phyloP scores from a whole-genome alignment of 2,888 invertebrate genomes.

The Ophioninae sp. region DNA sequence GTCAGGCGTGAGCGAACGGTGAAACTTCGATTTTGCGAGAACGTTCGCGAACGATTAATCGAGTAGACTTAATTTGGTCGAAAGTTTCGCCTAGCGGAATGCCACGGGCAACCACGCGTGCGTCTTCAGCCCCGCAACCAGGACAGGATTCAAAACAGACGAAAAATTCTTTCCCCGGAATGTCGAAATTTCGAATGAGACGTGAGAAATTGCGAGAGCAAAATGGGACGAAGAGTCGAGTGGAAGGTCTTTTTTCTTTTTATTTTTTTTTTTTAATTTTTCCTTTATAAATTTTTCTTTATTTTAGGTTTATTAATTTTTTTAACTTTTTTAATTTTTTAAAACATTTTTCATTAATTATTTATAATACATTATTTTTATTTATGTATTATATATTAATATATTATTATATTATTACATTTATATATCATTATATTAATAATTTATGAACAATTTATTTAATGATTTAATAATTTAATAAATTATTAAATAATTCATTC shows the following conservation, averaged over 20 bases:
- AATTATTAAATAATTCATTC: too few relatives aligned
- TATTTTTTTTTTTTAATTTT: not conserved
- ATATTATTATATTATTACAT: too few relatives aligned
- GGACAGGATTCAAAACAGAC: slow-evolving; percentile 9
- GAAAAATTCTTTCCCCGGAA: slow-evolving; percentile 29
- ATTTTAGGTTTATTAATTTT: too few relatives aligned
- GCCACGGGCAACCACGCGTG: slow-evolving; percentile 33
- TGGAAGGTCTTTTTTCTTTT: slow-evolving; percentile 44
- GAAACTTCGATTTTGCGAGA: slow-evolving; percentile 72
- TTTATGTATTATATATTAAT: too few relatives aligned
- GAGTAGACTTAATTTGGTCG: slow-evolving; percentile 76
- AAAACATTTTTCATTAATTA: slow-evolving; percentile 42
- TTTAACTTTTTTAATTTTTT: too few relatives aligned
- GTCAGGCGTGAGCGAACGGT: slow-evolving; percentile 64
- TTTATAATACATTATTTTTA: too few relatives aligned
- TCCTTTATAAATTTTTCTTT: too few relatives aligned
- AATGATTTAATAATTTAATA: too few relatives aligned
- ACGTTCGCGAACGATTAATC: slow-evolving; percentile 70
- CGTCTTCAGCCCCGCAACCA: slow-evolving; percentile 35
- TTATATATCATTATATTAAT: too few relatives aligned
- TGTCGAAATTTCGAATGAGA: slow-evolving; percentile 20
- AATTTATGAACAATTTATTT: too few relatives aligned
- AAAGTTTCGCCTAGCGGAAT: slow-evolving; percentile 68
- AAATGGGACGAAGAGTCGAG: slow-evolving; percentile 48
- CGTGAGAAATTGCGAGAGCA: slow-evolving; percentile 8